Evolutionary conservation across 2,797 vertebrate species (phyloP).

Genomic region (Myioborus miniatus): DNA sequence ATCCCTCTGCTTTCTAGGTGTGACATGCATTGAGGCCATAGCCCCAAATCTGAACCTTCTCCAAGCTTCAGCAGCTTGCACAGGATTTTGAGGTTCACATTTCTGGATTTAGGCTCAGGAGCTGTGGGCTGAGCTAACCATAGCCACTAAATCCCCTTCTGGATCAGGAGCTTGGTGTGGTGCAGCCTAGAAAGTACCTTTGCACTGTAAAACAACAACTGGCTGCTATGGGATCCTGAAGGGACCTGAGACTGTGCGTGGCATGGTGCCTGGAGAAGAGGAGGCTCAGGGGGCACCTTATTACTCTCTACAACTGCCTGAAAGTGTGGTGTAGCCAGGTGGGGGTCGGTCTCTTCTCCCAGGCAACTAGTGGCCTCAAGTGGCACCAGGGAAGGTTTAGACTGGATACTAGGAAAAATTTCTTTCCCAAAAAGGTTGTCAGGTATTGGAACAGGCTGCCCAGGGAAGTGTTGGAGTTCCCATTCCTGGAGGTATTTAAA

Average conservation of each 20-base stretch:
- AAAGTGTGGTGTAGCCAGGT: not conserved
- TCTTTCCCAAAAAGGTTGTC: not conserved
- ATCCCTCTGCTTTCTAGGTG: not conserved
- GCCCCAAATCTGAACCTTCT: not conserved
- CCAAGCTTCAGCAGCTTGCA: not conserved
- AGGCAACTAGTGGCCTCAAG: not conserved
- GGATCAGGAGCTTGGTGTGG: not conserved
- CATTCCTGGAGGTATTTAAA: not conserved
- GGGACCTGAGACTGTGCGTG: fast-evolving
- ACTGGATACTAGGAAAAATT: not conserved
- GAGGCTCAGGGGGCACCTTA: not conserved
- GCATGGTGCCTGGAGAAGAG: not conserved
- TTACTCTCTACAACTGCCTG: not conserved
- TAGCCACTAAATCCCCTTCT: not conserved
- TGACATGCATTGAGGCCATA: fast-evolving
- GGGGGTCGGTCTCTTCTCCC: not conserved
- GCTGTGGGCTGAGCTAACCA: not conserved
- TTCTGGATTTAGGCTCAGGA: not conserved
- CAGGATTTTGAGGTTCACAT: not conserved
- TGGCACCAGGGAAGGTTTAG: not conserved
- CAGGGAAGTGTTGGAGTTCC: not conserved
- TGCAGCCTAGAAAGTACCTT: not conserved
- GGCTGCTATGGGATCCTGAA: not conserved
- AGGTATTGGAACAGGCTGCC: not conserved
- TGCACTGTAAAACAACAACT: not conserved